Evolutionary conservation across 2,888 invertebrate genomes (phyloP).

Genomic region (Belgica antarctica): DNA sequence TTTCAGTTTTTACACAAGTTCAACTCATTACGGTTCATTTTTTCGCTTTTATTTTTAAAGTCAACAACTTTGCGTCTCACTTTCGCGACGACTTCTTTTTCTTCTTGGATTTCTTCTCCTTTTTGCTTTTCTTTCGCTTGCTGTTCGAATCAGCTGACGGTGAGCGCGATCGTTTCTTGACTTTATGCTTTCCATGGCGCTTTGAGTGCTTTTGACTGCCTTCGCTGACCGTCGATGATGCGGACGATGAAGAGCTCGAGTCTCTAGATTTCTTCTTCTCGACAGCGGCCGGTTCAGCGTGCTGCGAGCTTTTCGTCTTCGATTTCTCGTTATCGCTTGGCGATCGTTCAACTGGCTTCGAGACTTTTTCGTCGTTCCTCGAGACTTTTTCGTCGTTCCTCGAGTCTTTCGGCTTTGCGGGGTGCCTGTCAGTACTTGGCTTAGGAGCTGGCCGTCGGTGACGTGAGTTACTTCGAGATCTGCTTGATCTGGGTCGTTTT

Average conservation of each 20-base stretch:
- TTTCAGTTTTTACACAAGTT: not conserved
- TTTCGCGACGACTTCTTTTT: slow-evolving; percentile 23
- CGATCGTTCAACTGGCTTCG: not conserved
- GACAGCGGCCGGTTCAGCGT: not conserved
- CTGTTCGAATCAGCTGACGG: not conserved
- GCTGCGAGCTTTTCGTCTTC: not conserved
- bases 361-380: not conserved
- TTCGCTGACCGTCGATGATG: not conserved
- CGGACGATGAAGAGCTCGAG: slow-evolving; percentile 1
- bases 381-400: not conserved
- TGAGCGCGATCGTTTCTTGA: not conserved
- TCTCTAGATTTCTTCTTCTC: not conserved
- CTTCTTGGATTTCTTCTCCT: slow-evolving; percentile 28
- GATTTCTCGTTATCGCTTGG: not conserved
- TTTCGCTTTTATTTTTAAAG: no score
- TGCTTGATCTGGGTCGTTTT: not conserved
- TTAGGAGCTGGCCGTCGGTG: not conserved
- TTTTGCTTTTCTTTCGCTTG: slow-evolving; percentile 26
- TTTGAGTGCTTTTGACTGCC: slow-evolving; percentile 12
- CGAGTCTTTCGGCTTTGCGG: not conserved
- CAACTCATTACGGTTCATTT: not conserved
- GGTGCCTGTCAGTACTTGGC: not conserved
- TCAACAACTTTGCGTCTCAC: not conserved
- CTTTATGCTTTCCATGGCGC: slow-evolving; percentile 3
- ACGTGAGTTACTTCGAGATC: slow-evolving; percentile 1